These are phyloP conservation scores for Phodopus roborovskii DNA, from an alignment of 2,113 vertebrate genomes.

Conservation along the genomic window DNA sequence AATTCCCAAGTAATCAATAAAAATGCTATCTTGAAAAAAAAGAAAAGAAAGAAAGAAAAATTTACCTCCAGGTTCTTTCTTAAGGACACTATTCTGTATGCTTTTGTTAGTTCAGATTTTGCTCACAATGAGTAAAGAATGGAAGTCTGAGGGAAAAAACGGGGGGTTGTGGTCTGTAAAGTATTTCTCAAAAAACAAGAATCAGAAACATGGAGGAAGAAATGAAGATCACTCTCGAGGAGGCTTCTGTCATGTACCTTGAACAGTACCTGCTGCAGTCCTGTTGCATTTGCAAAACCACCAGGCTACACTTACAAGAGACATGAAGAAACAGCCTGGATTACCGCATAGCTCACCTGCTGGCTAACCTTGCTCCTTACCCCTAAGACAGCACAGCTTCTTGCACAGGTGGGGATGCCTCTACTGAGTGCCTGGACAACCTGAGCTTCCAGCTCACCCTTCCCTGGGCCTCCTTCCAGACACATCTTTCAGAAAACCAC, in stretches of 20 bases:
- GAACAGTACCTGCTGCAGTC: neutral
- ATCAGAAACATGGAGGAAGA: neutral
- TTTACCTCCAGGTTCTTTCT: slow-evolving; percentile 45
- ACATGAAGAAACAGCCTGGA: neutral
- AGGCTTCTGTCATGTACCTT: neutral
- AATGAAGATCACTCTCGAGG: neutral
- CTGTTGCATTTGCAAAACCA: neutral
- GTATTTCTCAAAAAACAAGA: neutral
- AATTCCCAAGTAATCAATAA: neutral
- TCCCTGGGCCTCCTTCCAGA: neutral
- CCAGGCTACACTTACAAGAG: neutral
- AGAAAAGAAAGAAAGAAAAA: neutral
- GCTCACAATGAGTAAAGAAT: slow-evolving; percentile 31
- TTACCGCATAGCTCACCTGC: neutral
- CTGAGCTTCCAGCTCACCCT: neutral
- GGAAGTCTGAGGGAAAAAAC: neutral
- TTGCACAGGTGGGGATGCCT: neutral
- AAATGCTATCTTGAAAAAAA: neutral
- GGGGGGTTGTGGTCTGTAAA: neutral
- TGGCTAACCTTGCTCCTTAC: neutral
- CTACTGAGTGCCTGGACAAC: neutral
- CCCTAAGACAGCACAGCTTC: neutral
- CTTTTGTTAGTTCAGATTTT: slow-evolving; percentile 59
- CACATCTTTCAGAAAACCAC: neutral
- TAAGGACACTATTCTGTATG: slow-evolving; percentile 53